Percentiles rank a stretch among this genome's conserved stretches.
Evolutionary conservation across 2,888 invertebrate species (phyloP).

Genomic region (Rhogogaster chlorosoma): DNA sequence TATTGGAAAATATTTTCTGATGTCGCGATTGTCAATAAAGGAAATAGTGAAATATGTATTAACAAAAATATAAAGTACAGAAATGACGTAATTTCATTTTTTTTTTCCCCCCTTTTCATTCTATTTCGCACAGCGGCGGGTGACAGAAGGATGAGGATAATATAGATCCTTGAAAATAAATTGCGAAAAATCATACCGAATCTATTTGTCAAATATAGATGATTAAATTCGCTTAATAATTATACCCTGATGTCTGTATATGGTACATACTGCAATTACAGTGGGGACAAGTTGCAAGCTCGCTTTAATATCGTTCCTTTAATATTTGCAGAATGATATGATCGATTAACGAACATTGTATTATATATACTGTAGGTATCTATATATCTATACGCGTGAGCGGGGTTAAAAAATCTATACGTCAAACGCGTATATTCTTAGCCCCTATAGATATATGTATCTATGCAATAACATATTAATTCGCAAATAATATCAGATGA

Average conservation of each 20-base stretch:
- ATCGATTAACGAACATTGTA: slow-evolving; percentile 11
- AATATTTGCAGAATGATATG: slow-evolving; percentile 17
- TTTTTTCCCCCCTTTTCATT: not conserved
- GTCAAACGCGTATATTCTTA: slow-evolving; percentile 1
- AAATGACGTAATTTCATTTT: slow-evolving; percentile 1
- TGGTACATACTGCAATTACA: not conserved
- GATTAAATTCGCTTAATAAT: not conserved
- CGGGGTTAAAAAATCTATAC: slow-evolving; percentile 3
- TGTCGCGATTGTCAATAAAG: not conserved
- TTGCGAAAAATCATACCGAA: not conserved
- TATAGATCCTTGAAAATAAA: too few species aligned
- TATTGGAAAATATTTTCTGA: not conserved
- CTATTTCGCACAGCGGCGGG: not conserved
- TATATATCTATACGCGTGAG: not conserved
- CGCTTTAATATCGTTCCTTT: not conserved
- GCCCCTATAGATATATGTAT: too few species aligned
- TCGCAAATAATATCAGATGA: not conserved
- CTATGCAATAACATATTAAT: not conserved
- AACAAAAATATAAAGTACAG: not conserved
- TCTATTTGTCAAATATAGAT: not conserved
- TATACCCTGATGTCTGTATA: not conserved
- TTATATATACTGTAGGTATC: not conserved
- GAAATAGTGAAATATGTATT: not conserved
- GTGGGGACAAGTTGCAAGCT: not conserved
- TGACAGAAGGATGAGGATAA: not conserved